A percentile compares a stretch with the other conserved stretches of the same genome.
These are phyloP conservation scores for Belonocnema kinseyi DNA, from an alignment of 1,140 invertebrate species.

Conservation along the genomic window DNA sequence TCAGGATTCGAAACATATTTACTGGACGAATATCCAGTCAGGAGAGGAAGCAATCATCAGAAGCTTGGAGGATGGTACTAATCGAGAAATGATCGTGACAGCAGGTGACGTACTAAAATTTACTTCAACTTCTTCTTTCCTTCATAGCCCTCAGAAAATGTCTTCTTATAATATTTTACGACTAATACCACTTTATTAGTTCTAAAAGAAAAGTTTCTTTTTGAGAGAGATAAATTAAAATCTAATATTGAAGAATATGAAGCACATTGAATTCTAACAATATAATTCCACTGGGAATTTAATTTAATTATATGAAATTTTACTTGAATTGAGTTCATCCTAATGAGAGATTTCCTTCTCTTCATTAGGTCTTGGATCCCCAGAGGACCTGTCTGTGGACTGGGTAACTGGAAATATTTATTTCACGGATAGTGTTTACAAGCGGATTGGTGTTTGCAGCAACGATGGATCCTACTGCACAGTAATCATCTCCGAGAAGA, in stretches of 20 bases:
- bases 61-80: conserved; percentile 76
- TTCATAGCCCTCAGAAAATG: too few species aligned
- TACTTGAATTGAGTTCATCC: not conserved
- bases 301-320: too few species aligned
- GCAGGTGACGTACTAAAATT: conserved; percentile 62
- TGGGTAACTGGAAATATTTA: conserved; percentile 88
- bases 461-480: conserved; percentile 80
- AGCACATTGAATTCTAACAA: too few species aligned
- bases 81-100: conserved; percentile 76
- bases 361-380: conserved; percentile 80
- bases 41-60: conserved; percentile 82
- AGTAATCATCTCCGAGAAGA: conserved; percentile 77
- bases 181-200: too few species aligned
- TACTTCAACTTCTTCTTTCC: not conserved
- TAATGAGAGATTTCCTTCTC: conserved; percentile 1
- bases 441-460: conserved; percentile 85
- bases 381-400: conserved; percentile 88
- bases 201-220: too few species aligned
- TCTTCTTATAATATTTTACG: too few species aligned
- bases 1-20: conserved; percentile 81
- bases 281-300: too few species aligned
- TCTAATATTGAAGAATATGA: too few species aligned
- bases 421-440: conserved; percentile 85
- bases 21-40: conserved; percentile 84
- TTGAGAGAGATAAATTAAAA: too few species aligned